Percentiles rank a stretch among this genome's conserved stretches.
These are phyloP conservation scores for Drosophila lacertosa DNA, from an alignment of 1,140 invertebrate species.

Conservation along the genomic window DNA sequence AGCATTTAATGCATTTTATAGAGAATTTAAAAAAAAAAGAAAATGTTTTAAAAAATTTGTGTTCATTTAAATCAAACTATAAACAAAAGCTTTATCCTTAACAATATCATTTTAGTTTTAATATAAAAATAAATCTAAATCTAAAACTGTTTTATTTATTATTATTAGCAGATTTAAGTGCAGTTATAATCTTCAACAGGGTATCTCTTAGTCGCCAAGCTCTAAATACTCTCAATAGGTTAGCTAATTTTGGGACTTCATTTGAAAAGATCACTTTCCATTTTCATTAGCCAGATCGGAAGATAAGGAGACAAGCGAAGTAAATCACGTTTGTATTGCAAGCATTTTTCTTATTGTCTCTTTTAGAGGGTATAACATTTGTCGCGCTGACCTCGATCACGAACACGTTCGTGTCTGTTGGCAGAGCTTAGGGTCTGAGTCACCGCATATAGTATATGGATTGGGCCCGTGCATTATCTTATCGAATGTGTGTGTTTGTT, in stretches of 20 bases:
- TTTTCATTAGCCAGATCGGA: neutral
- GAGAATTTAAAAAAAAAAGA: too few relatives aligned
- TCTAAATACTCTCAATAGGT: too few relatives aligned
- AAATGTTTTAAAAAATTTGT: too few relatives aligned
- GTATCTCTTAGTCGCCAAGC: too few relatives aligned
- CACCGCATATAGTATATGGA: constrained; percentile 39
- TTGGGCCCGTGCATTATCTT: constrained; percentile 40
- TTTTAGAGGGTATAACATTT: constrained; percentile 42
- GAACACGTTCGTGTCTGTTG: constrained; percentile 35
- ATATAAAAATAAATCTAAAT: too few relatives aligned
- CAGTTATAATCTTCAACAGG: too few relatives aligned
- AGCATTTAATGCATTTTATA: too few relatives aligned
- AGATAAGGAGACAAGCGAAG: constrained; percentile 21
- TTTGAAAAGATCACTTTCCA: constrained; percentile 10
- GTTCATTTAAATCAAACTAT: too few relatives aligned
- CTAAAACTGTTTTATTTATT: too few relatives aligned
- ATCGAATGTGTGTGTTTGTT: constrained; percentile 41
- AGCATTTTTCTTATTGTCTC: neutral
- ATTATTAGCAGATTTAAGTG: neutral
- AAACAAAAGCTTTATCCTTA: too few relatives aligned
- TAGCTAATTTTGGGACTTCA: neutral
- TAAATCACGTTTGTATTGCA: constrained; percentile 12
- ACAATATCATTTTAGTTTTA: neutral
- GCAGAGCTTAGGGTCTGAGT: constrained; percentile 36
- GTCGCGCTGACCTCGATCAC: constrained; percentile 35